A percentile compares a stretch with the other conserved stretches of the same genome.
phyloP scores from a whole-genome alignment of 2,797 vertebrate genomes.

The Thaleichthys pacificus region DNA sequence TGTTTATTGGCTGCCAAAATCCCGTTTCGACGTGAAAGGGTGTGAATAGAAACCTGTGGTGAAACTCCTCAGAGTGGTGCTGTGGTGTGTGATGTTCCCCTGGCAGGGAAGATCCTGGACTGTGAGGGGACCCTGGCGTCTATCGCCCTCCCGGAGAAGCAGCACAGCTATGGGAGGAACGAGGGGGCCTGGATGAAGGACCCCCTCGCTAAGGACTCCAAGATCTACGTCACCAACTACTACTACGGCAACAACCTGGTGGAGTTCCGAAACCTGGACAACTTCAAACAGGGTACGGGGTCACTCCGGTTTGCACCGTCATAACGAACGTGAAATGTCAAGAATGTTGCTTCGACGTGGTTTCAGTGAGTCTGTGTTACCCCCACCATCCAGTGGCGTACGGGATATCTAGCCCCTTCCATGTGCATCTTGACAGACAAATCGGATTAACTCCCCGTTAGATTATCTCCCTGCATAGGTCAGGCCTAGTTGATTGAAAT shows the following conservation, averaged over 20 bases:
- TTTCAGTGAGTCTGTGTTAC: slow-evolving; percentile 35
- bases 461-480: slow-evolving; percentile 41
- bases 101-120: slow-evolving; percentile 75
- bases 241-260: slow-evolving; percentile 97
- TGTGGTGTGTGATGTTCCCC: slow-evolving; percentile 20
- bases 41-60: too few relatives aligned
- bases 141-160: slow-evolving; percentile 83
- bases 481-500: slow-evolving; percentile 61
- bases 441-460: slow-evolving; percentile 54
- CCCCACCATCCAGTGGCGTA: slow-evolving; percentile 20
- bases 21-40: too few relatives aligned
- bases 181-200: slow-evolving; percentile 99
- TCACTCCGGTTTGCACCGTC: not conserved
- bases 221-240: slow-evolving; percentile 96
- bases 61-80: too few relatives aligned
- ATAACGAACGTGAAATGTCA: slow-evolving; percentile 40
- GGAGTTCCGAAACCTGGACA: slow-evolving; percentile 97
- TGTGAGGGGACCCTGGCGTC: slow-evolving; percentile 92
- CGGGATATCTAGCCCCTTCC: slow-evolving; percentile 39
- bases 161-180: slow-evolving; percentile 95
- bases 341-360: slow-evolving; percentile 45
- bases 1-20: too few relatives aligned
- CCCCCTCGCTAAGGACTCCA: slow-evolving; percentile 84
- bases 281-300: slow-evolving; percentile 91
- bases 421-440: slow-evolving; percentile 49